A percentile compares a stretch with the other conserved stretches of the same genome.
Conservation (phyloP, 2,113 vertebrate genomes). For the Hypomesus transpacificus region DNA sequence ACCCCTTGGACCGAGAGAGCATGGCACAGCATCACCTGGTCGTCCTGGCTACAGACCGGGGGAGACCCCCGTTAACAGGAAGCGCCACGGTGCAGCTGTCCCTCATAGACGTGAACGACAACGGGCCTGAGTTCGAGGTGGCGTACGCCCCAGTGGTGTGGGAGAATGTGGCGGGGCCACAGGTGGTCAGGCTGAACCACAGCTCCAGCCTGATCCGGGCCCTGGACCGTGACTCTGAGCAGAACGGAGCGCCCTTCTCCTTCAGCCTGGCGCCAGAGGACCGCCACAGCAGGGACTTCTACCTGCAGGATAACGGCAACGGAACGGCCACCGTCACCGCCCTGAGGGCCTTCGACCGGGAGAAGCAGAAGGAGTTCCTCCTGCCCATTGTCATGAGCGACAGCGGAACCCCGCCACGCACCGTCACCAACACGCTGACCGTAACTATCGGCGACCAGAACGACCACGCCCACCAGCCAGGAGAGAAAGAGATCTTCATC, state of each 20-base stretch:
- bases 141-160: constrained; percentile 78
- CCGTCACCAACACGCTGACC: constrained; percentile 79
- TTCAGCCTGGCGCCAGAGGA: constrained; percentile 73
- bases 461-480: constrained; percentile 79
- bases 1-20: constrained; percentile 75
- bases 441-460: constrained; percentile 86
- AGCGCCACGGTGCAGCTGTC: constrained; percentile 76
- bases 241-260: constrained; percentile 80
- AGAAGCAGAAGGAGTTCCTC: constrained; percentile 79
- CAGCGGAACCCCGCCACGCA: constrained; percentile 79
- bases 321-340: constrained; percentile 81
- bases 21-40: constrained; percentile 71
- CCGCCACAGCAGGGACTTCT: constrained; percentile 76
- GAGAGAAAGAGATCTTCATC: constrained; percentile 81
- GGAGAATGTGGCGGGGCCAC: constrained; percentile 74
- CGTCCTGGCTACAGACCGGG: constrained; percentile 79
- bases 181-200: constrained; percentile 76
- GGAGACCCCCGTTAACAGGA: constrained; percentile 72
- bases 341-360: constrained; percentile 82
- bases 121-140: constrained; percentile 82
- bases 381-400: constrained; percentile 82
- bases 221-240: constrained; percentile 73
- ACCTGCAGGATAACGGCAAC: constrained; percentile 82
- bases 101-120: constrained; percentile 85
- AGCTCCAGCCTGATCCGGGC: constrained; percentile 77